Percentiles rank a stretch among this genome's conserved stretches.
Evolutionary conservation across 2,113 vertebrate genomes (phyloP).

Genomic region (Stegostoma tigrinum): DNA sequence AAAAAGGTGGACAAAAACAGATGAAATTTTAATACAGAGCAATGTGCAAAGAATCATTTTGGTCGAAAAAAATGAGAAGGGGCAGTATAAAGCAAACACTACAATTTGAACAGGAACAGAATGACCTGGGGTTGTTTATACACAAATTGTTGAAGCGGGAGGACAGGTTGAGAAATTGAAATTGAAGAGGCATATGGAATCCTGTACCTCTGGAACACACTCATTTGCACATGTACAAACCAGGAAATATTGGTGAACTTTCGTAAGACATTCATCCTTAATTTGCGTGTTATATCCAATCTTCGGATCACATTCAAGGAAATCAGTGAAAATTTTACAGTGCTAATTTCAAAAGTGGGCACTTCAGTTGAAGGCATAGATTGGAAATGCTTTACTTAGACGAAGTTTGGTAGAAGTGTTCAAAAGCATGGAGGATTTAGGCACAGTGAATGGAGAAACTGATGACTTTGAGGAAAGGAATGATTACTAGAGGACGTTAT

Average conservation of each 20-base stretch:
- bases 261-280: background rate
- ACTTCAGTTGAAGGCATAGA: background rate
- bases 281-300: background rate
- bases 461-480: background rate
- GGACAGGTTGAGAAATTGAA: background rate
- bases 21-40: background rate
- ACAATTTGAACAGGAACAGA: background rate
- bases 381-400: background rate
- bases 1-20: background rate
- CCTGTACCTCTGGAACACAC: too few species aligned
- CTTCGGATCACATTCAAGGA: background rate
- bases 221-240: background rate
- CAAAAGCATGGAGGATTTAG: background rate
- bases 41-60: background rate
- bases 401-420: background rate
- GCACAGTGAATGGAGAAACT: background rate
- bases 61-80: background rate
- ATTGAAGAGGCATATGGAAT: background rate
- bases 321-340: background rate
- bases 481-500: background rate
- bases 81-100: background rate
- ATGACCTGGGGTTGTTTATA: background rate
- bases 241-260: background rate
- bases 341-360: background rate
- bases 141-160: background rate